Evolutionary conservation across 2,888 invertebrate genomes (phyloP), one percentile per base, ranked within the genome.

Genomic region (Lasioglossum calceatum): DNA sequence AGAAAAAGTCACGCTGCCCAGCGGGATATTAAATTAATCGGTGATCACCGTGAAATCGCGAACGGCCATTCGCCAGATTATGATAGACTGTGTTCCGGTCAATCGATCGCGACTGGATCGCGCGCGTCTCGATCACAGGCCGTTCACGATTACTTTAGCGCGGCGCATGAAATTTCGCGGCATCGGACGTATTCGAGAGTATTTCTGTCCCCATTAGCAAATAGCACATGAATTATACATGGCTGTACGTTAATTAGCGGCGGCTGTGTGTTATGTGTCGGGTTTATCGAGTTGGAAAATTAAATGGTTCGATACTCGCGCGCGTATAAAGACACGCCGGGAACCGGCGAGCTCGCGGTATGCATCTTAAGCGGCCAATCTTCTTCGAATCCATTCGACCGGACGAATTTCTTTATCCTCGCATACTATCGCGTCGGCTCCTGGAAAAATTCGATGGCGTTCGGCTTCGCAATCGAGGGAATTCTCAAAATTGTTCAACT

Each of bases 171-270:
- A 87, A 82, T 87, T 87, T 79, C 77, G 81, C 47, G 50, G 86
- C 42, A 39, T 73, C n/a, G 67, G 64, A 14, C 47, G 61, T 70
- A 70, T 64, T 77, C 87, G 76, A 81, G 84, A 79, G 81, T 81
- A 83, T 82, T 88, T 82, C 88, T 88, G 88, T 88, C 80, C 88
- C 86, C 83, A 82, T 88, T 86, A 88, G 84, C 83, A 87, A 88
- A 86, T 87, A 85, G 85, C 81, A 90, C 86, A 90, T 87, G 89
- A 84, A 87, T 88, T 84, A 86, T 88, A 88, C 86, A 85, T 88
- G 81, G 47, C 77, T 64, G 77, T 71, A 79, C 75, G 82, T 88
- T 88, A 88, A 88, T 88, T 88, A 88, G 79, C 72, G 36, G 76
- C 73, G 73, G 58, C 27, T 23, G 54, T 87, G 83, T 80, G 78